phyloP scores from a whole-genome alignment of 2,113 vertebrate species.

The Myotis brandtii region DNA sequence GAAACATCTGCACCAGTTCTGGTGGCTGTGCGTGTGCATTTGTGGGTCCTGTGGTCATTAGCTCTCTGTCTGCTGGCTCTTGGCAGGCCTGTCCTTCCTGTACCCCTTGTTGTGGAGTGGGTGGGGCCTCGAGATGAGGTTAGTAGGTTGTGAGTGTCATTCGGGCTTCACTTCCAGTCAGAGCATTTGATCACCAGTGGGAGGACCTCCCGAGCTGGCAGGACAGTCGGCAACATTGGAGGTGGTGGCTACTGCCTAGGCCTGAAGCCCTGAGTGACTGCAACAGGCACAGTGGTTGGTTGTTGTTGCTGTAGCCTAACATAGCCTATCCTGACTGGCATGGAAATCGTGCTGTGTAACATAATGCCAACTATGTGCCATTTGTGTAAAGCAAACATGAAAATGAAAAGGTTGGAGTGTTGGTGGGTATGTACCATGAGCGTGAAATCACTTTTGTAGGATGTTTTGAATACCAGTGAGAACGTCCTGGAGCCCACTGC shows the following conservation, averaged over 20 bases:
- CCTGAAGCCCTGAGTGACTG: background rate
- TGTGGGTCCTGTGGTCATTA: background rate
- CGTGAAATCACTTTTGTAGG: background rate
- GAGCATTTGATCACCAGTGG: background rate
- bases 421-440: rapidly evolving
- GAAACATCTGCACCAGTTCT: background rate
- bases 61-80: background rate
- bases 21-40: background rate
- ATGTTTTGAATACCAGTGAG: background rate
- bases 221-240: rapidly evolving
- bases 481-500: background rate
- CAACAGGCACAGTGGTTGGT: background rate
- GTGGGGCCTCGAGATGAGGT: rapidly evolving
- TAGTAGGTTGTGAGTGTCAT: background rate
- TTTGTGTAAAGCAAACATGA: background rate
- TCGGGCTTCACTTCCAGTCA: background rate
- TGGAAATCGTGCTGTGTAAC: background rate
- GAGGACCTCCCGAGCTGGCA: background rate
- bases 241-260: rapidly evolving
- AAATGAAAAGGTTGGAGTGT: background rate
- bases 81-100: background rate
- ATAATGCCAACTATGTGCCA: background rate
- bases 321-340: background rate
- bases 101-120: rapidly evolving
- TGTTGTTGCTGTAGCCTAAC: background rate